Percentiles rank a stretch among this genome's conserved stretches.
Evolutionary conservation across 2,113 vertebrate species (phyloP).

Genomic region (Phylloscopus whistleri): DNA sequence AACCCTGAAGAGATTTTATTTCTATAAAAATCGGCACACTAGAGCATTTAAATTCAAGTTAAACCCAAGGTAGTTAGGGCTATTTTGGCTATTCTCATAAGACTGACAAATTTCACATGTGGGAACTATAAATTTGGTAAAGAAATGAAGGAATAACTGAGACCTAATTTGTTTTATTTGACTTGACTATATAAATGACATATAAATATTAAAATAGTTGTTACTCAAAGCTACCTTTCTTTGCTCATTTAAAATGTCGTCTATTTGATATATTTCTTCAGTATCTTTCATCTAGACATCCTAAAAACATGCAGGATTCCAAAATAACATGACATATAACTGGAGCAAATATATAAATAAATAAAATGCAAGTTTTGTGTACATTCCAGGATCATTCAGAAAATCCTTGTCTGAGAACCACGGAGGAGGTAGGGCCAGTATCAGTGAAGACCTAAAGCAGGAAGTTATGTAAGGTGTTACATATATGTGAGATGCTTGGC

Average conservation of each 20-base stretch:
- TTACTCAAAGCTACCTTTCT: not conserved
- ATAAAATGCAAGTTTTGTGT: not conserved
- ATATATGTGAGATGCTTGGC: not conserved
- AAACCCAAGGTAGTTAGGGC: not conserved
- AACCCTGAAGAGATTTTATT: conserved; percentile 1
- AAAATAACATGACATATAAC: not conserved
- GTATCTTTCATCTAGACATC: not conserved
- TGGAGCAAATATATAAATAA: fast-evolving
- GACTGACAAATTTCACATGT: not conserved
- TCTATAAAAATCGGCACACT: not conserved
- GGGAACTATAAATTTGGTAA: conserved; percentile 9
- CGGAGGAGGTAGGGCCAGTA: not conserved
- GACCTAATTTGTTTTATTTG: conserved; percentile 10
- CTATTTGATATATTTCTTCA: not conserved
- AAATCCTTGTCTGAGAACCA: not conserved
- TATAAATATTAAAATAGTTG: not conserved
- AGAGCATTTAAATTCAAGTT: not conserved
- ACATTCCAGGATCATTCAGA: not conserved
- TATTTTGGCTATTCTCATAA: not conserved
- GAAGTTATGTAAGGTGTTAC: not conserved
- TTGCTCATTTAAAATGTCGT: not conserved
- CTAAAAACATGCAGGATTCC: not conserved
- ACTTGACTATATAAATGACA: not conserved
- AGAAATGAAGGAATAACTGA: not conserved
- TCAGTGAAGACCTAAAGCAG: not conserved